Evolutionary conservation across 1,140 invertebrate species (phyloP).

Genomic region (Euura saliciscinereae): DNA sequence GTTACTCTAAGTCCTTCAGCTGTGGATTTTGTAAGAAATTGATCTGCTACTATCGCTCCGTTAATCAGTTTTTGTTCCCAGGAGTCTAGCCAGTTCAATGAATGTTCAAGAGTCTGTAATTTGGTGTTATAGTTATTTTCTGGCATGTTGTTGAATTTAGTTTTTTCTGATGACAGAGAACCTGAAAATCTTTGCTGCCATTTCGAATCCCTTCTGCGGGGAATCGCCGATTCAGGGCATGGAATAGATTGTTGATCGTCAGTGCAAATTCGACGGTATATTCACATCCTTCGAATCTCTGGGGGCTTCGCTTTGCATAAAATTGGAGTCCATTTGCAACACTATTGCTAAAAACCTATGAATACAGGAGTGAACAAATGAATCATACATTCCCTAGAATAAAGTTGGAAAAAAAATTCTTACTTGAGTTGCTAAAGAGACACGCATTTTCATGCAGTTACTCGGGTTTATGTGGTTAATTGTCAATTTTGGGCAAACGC

Average conservation of each 20-base stretch:
- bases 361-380: too few species aligned
- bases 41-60: not conserved
- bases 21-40: not conserved
- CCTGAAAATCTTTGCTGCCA: not conserved
- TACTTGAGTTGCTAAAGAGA: slow-evolving; percentile 10
- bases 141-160: not conserved
- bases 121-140: not conserved
- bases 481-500: not conserved
- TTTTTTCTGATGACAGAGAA: not conserved
- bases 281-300: not conserved
- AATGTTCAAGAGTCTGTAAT: not conserved
- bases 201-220: slow-evolving; percentile 2
- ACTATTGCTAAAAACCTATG: not conserved
- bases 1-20: slow-evolving; percentile 1
- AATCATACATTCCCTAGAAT: too few species aligned
- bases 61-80: not conserved
- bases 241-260: not conserved
- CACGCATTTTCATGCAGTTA: slow-evolving; percentile 2
- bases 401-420: not conserved
- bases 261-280: not conserved
- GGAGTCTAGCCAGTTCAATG: not conserved
- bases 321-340: not conserved
- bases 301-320: not conserved
- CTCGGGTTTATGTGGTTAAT: not conserved
- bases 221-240: not conserved